A percentile compares a stretch with the other conserved stretches of the same genome.
Evolutionary conservation across 2,113 vertebrate species (phyloP).

Genomic region (Perca fluviatilis): DNA sequence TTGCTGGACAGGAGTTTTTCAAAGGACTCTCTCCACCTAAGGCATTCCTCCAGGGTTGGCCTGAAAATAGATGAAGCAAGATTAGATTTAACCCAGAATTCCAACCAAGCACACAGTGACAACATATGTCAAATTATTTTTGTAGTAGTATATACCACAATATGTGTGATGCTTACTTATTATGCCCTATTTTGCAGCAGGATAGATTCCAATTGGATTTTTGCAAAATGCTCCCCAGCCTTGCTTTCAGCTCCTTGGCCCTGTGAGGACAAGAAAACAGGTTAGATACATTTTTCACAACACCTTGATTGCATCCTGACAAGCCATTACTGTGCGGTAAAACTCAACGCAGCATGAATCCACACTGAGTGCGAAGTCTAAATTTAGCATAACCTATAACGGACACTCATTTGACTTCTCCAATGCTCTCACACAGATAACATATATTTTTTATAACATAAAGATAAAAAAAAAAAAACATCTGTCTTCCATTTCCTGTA

Average conservation of each 20-base stretch:
- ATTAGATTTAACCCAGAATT: slow-evolving; percentile 33
- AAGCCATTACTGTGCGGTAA: no score
- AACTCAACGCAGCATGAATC: not conserved
- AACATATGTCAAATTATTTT: not conserved
- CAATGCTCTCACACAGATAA: slow-evolving; percentile 12
- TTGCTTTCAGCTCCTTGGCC: slow-evolving; percentile 92
- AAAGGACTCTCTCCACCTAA: slow-evolving; percentile 92
- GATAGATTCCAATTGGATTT: slow-evolving; percentile 83
- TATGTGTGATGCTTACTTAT: slow-evolving; percentile 70
- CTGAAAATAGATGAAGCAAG: slow-evolving; percentile 72
- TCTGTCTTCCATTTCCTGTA: not conserved
- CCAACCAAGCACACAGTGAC: not conserved
- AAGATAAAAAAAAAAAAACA: not conserved
- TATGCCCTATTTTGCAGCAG: slow-evolving; percentile 79
- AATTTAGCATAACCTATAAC: not conserved
- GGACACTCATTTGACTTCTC: not conserved
- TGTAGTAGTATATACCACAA: not conserved
- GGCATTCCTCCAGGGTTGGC: slow-evolving; percentile 88
- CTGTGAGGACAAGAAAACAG: slow-evolving; percentile 72
- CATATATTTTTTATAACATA: not conserved
- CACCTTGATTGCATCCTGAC: not conserved
- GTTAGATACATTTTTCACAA: slow-evolving; percentile 15
- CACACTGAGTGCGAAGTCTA: not conserved
- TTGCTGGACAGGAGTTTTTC: slow-evolving; percentile 92
- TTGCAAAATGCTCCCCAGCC: slow-evolving; percentile 89